A percentile compares a stretch with the other conserved stretches of the same genome.
phyloP scores from a whole-genome alignment of 1,140 invertebrate species.

The Hyles euphorbiae region DNA sequence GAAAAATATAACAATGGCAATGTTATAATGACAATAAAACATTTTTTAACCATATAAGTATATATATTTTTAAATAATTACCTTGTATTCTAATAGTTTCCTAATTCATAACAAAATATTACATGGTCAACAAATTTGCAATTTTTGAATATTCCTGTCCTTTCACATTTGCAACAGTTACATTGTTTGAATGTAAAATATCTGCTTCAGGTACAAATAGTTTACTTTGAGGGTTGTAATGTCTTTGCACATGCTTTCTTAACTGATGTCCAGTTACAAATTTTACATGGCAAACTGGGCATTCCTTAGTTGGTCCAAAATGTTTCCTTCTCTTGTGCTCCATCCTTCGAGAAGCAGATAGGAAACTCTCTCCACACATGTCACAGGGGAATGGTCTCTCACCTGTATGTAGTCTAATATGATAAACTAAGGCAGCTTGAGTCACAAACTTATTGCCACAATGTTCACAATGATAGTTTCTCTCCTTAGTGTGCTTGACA shows the following conservation, averaged over 20 bases:
- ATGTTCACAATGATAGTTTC: constrained; percentile 46
- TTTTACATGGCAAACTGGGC: constrained; percentile 44
- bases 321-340: constrained; percentile 52
- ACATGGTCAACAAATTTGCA: too few species aligned
- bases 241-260: constrained; percentile 42
- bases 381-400: constrained; percentile 56
- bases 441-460: constrained; percentile 55
- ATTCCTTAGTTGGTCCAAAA: constrained; percentile 45
- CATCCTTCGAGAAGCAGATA: constrained; percentile 56
- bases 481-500: constrained; percentile 54
- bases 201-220: constrained; percentile 33
- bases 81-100: too few species aligned
- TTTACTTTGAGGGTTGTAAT: constrained; percentile 52
- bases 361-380: constrained; percentile 47
- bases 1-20: too few species aligned
- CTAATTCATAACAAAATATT: too few species aligned
- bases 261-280: constrained; percentile 36
- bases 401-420: constrained; percentile 53
- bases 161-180: too few species aligned
- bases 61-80: too few species aligned
- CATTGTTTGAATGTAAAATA: too few species aligned
- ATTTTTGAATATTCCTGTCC: too few species aligned
- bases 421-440: constrained; percentile 44
- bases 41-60: too few species aligned
- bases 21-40: too few species aligned